Conservation (phyloP, 2,888 invertebrate species). For the Polia nebulosa region DNA sequence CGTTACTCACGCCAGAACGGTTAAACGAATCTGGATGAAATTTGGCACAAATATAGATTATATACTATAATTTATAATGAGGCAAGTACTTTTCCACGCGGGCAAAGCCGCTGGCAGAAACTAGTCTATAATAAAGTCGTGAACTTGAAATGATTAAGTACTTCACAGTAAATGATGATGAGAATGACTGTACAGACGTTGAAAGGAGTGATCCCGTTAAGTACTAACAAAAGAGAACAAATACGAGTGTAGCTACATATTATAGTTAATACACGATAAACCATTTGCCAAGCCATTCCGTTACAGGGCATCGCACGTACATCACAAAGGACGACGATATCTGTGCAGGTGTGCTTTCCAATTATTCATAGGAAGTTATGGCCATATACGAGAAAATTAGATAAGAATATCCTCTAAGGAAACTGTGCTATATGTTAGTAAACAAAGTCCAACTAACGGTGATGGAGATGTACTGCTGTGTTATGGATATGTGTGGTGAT, state of each 20-base stretch:
- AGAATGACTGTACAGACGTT: constrained; percentile 34
- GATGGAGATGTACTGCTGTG: background rate
- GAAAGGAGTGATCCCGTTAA: constrained; percentile 63
- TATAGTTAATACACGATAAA: constrained; percentile 28
- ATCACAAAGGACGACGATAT: constrained; percentile 41
- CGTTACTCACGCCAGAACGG: no score
- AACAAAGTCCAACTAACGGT: constrained; percentile 21
- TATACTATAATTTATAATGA: no score
- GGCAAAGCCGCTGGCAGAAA: no score
- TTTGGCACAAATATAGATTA: no score
- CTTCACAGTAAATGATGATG: constrained; percentile 39
- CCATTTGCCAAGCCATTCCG: constrained; percentile 52
- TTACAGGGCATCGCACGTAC: constrained; percentile 52
- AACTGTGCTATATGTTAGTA: background rate
- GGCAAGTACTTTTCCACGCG: no score
- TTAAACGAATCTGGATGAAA: no score
- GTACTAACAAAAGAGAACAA: constrained; percentile 45
- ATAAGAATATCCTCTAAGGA: constrained; percentile 32
- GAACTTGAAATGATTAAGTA: background rate
- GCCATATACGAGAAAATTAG: constrained; percentile 42
- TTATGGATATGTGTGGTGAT: constrained; percentile 12
- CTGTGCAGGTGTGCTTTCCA: constrained; percentile 49
- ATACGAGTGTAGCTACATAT: constrained; percentile 19
- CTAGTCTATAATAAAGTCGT: no score
- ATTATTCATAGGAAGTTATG: constrained; percentile 50